Base-by-base conservation (phyloP, 2,113 vertebrate species). In the Balaeniceps rex region DNA sequence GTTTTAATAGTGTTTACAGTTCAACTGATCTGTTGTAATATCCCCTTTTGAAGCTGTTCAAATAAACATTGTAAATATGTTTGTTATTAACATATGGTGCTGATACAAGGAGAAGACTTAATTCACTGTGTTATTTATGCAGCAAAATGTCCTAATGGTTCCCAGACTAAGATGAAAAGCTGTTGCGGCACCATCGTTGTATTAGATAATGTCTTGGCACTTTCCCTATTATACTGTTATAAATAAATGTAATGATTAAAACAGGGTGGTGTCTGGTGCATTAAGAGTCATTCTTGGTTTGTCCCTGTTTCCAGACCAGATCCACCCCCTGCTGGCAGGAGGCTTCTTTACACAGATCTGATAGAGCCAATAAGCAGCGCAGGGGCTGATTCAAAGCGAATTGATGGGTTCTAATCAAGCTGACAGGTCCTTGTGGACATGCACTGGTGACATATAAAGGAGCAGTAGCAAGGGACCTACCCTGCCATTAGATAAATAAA, bases 121-220 rank as follows among this genome's bases (percentile, higher is more conserved):
- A 94, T 54, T 93, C 92, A 54, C 95, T 94, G 88, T 96, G 97
- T 98, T 98, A 97, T 97, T 98, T 97, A 97, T 97, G 95, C 95
- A 98, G 96, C 88, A 98, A 97, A 98, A 97, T 90, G 71, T 94
- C 88, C 89, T 98, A 98, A 98, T 98, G 77, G 92, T 97, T 98
- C 97, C 97, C 98, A 99, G 97, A 97, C 97, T 94, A 92, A 97
- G 90, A 97, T 96, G 95, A 98, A 98, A 98, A 97, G 86, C 84
- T 93, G 29, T 46, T 83, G 83, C 0, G 40, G 83, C 86, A 97
- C 96, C 95, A 91, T 96, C 81, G 63, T n/a, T 87, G 85, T 94
- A 97, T 98, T 98, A 98, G 97, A 97, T 98, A 98, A 98, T 97
- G 97, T 98, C 97, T 98, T 98, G 97, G 98, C 97, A 98, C 90